Conservation (phyloP, 2,113 vertebrate genomes). For the Pyrgilauda ruficollis region DNA sequence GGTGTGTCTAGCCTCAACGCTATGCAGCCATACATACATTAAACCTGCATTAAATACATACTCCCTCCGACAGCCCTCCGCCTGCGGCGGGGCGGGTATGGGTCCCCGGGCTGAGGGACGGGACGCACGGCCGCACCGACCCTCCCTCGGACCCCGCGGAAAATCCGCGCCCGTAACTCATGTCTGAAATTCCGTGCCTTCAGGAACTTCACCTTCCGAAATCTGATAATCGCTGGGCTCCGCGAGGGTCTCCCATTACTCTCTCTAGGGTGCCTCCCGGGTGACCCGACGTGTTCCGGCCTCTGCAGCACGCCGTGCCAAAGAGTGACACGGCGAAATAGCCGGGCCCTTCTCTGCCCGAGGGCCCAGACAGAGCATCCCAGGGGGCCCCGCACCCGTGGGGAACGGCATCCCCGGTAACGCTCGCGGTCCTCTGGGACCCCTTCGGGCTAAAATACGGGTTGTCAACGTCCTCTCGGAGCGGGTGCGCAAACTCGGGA, state of each 20-base stretch:
- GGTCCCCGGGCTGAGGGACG: background rate
- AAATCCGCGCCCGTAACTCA: background rate
- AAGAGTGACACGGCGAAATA: background rate
- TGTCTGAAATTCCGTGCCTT: background rate
- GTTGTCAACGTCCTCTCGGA: background rate
- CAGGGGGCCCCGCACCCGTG: no score
- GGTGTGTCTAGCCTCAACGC: background rate
- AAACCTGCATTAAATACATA: background rate
- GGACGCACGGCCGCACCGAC: background rate
- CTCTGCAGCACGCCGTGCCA: background rate
- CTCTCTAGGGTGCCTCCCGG: background rate
- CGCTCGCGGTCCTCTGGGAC: background rate
- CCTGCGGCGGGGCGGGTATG: background rate
- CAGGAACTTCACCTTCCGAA: background rate
- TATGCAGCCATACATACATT: background rate
- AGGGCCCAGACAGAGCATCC: no score
- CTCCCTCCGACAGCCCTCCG: no score
- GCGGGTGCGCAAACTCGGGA: background rate
- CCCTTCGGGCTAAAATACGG: background rate
- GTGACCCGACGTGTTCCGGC: background rate
- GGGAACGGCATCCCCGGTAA: background rate
- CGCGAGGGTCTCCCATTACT: background rate
- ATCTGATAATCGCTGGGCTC: background rate
- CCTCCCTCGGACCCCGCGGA: no score
- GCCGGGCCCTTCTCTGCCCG: background rate